Evolutionary conservation across 1,140 invertebrate species (phyloP).

Genomic region (Drosophila paulistorum): DNA sequence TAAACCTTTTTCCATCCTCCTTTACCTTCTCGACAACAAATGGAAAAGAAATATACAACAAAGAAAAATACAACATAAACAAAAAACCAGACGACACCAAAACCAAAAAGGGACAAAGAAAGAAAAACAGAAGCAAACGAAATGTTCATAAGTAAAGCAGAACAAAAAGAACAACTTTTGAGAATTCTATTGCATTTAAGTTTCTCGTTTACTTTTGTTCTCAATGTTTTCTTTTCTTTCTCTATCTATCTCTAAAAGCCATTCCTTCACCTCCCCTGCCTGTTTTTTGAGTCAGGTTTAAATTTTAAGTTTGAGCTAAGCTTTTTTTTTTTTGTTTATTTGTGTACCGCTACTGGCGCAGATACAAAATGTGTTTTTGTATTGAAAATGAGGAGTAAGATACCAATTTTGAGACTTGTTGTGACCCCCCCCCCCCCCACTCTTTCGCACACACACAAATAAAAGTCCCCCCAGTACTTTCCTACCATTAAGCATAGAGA

Average conservation of each 20-base stretch:
- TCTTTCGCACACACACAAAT: no score
- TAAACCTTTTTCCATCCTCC: not conserved
- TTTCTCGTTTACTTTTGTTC: constrained; percentile 3
- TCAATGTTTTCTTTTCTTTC: not conserved
- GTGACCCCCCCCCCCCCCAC: not conserved
- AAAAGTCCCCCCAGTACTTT: not conserved
- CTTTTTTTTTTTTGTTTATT: constrained; percentile 35
- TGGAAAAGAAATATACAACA: not conserved
- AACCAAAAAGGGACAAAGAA: constrained; percentile 5
- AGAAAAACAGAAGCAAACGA: not conserved
- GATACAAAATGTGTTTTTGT: constrained; percentile 24
- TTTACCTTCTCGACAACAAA: not conserved
- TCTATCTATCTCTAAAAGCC: not conserved
- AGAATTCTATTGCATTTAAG: constrained; percentile 8
- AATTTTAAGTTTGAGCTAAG: constrained; percentile 68
- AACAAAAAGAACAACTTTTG: not conserved
- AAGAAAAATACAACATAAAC: not conserved
- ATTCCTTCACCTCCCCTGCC: not conserved
- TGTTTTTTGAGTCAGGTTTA: constrained; percentile 11
- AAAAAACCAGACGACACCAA: not conserved
- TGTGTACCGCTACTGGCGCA: not conserved
- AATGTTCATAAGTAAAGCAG: not conserved
- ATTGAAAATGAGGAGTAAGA: not conserved
- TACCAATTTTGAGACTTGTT: constrained; percentile 2
- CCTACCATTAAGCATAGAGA: constrained; percentile 1